Conservation (phyloP, 1,140 invertebrate genomes). For the Procambarus clarkii region DNA sequence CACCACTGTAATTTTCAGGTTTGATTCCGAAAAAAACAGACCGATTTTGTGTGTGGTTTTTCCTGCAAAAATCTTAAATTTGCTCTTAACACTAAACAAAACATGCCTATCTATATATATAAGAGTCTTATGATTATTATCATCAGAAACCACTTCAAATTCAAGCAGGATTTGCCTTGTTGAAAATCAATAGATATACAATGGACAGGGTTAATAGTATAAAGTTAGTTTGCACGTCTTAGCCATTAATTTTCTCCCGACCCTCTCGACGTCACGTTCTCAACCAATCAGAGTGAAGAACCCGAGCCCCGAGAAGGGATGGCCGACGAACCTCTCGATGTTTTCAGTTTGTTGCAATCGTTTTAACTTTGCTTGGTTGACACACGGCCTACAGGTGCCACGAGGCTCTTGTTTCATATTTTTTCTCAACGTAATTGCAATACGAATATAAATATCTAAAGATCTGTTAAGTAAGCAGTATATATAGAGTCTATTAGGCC, state of each 20-base stretch:
- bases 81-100: too few relatives aligned
- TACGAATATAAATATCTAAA: too few relatives aligned
- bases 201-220: conserved; percentile 18
- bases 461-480: background rate
- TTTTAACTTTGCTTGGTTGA: conserved; percentile 39
- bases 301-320: conserved; percentile 15
- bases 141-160: too few relatives aligned
- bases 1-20: too few relatives aligned
- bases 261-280: conserved; percentile 24
- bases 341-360: conserved; percentile 64
- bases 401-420: background rate
- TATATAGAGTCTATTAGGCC: background rate
- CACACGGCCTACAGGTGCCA: background rate
- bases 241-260: conserved; percentile 58
- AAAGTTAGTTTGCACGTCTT: conserved; percentile 58
- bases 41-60: too few relatives aligned
- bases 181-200: conserved; percentile 32
- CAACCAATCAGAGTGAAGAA: conserved; percentile 48
- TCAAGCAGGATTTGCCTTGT: background rate
- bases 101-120: too few relatives aligned
- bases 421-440: background rate
- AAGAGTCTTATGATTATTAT: too few relatives aligned
- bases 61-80: too few relatives aligned
- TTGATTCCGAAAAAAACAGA: too few relatives aligned
- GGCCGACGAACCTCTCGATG: background rate